Evolutionary conservation across 2,888 invertebrate species (phyloP), one percentile per base, ranked within the genome.

Genomic region (Meganola albula): DNA sequence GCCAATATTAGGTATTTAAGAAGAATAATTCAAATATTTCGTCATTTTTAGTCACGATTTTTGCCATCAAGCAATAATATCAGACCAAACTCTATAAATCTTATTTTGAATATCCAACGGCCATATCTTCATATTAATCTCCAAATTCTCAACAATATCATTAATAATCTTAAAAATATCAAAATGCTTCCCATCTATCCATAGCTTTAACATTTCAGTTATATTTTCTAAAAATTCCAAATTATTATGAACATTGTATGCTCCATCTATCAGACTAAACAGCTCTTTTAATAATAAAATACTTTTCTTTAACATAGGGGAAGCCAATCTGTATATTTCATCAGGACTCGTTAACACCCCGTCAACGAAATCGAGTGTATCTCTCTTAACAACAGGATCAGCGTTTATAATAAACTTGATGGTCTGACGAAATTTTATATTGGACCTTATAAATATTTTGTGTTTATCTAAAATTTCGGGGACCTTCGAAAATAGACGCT

Each of bases 331-430:
- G 4, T 46, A 31, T n/a, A 62, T 24, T 14, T 37, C 44, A 11
- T 59, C 51, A 13, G 54, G 51, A 33, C 62, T 65, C 0, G 57
- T 58, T 14, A 74, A 33, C 9, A 62, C 42, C 42, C 73, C 74
- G 36, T 73, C 73, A 0, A 74, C 10, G 27, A 66, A 66, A 21
- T 74, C 74, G 9, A 75, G 26, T 6, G 58, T 41, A 46, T 67
- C 68, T 22, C 64, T 63, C 35, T 72, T 61, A 4, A 56, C 45
- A 8, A 33, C 29, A 1, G 42, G 14, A 10, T 58, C 48, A 3
- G 53, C 41, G 24, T 50, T 47, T 2, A 50, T 36, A 2, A 71
- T 37, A 20, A 48, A 46, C 28, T 45, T 55, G 3, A 63, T 31
- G 14, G 58, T 63, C 23, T 62, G 54, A 10, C 49, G 55, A 31